Percentiles rank a stretch among this genome's conserved stretches.
phyloP scores from a whole-genome alignment of 2,113 vertebrate species.

The Leucosticte australis region DNA sequence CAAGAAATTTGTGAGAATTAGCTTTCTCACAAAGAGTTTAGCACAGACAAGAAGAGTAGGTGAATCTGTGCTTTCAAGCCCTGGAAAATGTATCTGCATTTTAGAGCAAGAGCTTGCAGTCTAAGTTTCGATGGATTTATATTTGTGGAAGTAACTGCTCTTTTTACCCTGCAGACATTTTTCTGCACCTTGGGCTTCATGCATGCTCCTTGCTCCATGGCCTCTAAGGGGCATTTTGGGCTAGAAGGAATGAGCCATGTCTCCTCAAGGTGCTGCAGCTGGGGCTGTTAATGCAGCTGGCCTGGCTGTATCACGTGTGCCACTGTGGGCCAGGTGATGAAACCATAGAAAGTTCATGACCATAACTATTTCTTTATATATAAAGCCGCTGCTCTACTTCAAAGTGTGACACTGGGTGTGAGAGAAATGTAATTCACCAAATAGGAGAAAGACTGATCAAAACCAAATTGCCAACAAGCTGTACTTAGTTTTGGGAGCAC shows the following conservation, averaged over 20 bases:
- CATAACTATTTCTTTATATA: background rate
- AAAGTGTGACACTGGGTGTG: background rate
- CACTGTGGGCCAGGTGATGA: background rate
- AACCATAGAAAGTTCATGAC: rapidly evolving
- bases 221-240: background rate
- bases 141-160: background rate
- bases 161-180: background rate
- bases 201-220: background rate
- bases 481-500: background rate
- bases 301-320: background rate
- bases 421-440: background rate
- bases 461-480: background rate
- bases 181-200: background rate
- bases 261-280: background rate
- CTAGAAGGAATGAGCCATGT: background rate
- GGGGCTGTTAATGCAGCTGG: background rate
- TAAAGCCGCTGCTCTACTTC: background rate
- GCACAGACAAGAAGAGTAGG: background rate
- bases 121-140: background rate
- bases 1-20: background rate
- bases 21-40: background rate
- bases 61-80: background rate
- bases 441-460: background rate
- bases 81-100: background rate
- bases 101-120: background rate